Evolutionary conservation across 1,140 invertebrate genomes (phyloP).

Genomic region (Trichomalopsis sarcophagae): DNA sequence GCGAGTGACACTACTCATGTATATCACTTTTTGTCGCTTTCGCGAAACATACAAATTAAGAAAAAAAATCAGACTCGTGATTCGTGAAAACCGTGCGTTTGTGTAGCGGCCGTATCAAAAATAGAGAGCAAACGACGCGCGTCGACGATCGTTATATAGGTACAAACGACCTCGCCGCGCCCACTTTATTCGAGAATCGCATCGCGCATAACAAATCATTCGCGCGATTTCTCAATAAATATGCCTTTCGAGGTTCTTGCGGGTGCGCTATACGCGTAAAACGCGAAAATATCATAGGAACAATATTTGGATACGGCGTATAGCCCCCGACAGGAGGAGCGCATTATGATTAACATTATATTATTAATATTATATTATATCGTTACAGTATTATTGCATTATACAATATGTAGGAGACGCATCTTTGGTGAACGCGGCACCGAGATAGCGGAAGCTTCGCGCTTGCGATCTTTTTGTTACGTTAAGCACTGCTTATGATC

Average conservation of each 20-base stretch:
- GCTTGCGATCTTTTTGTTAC: background rate
- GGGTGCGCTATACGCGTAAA: slow-evolving; percentile 63
- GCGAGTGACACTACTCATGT: background rate
- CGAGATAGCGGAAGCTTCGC: slow-evolving; percentile 50
- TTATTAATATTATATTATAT: slow-evolving; percentile 27
- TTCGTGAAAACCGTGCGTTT: slow-evolving; percentile 21
- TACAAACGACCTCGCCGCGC: slow-evolving; percentile 30
- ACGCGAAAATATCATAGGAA: slow-evolving; percentile 69
- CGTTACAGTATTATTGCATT: slow-evolving; percentile 8
- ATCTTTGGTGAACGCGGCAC: slow-evolving; percentile 69
- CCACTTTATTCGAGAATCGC: slow-evolving; percentile 52
- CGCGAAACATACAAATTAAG: slow-evolving; percentile 5
- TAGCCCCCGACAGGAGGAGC: slow-evolving; percentile 54
- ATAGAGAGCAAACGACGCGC: slow-evolving; percentile 72
- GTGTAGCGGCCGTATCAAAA: slow-evolving; percentile 68
- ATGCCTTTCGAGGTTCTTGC: slow-evolving; percentile 37
- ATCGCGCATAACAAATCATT: background rate
- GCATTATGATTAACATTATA: slow-evolving; percentile 22
- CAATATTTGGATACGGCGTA: slow-evolving; percentile 71
- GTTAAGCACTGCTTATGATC: background rate
- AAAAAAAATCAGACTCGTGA: slow-evolving; percentile 29
- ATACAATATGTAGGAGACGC: slow-evolving; percentile 26
- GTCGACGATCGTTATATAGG: slow-evolving; percentile 44
- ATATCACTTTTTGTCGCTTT: slow-evolving; percentile 21
- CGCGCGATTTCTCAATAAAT: slow-evolving; percentile 44